These are phyloP conservation scores for Epinephelus lanceolatus DNA, from an alignment of 2,113 vertebrate species.

Conservation along the genomic window DNA sequence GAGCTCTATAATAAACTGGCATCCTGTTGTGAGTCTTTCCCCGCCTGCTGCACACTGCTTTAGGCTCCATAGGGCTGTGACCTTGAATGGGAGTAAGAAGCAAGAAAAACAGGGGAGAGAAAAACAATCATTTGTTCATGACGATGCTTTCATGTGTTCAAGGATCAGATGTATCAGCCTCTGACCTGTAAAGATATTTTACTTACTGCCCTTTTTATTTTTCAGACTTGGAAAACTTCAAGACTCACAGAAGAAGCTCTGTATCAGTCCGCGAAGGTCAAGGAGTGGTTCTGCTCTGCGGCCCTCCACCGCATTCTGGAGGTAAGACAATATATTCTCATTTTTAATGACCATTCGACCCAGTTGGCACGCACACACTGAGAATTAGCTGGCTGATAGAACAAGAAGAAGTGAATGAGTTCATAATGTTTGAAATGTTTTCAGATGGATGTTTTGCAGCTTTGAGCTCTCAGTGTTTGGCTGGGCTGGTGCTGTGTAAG, in stretches of 20 bases:
- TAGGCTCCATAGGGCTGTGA: slow-evolving; percentile 23
- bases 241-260: slow-evolving; percentile 90
- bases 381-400: background rate
- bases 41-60: slow-evolving; percentile 31
- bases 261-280: slow-evolving; percentile 96
- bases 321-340: slow-evolving; percentile 56
- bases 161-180: slow-evolving; percentile 23
- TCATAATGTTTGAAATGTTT: slow-evolving; percentile 12
- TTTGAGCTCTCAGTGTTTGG: background rate
- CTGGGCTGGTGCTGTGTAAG: slow-evolving; percentile 9
- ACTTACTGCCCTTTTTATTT: slow-evolving; percentile 50
- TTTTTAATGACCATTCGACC: background rate
- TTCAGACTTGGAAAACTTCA: slow-evolving; percentile 97
- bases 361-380: background rate
- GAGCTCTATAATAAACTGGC: slow-evolving; percentile 41
- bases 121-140: slow-evolving; percentile 25
- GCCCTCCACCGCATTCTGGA: slow-evolving; percentile 94
- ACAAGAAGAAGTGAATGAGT: background rate
- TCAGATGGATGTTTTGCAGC: background rate
- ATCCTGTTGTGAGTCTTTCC: slow-evolving; percentile 43
- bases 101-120: background rate
- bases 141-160: background rate
- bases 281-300: slow-evolving; percentile 96
- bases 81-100: slow-evolving; percentile 22
- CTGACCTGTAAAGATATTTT: slow-evolving; percentile 8